phyloP scores from a whole-genome alignment of 2,888 invertebrate genomes.

The Netelia inedita region DNA sequence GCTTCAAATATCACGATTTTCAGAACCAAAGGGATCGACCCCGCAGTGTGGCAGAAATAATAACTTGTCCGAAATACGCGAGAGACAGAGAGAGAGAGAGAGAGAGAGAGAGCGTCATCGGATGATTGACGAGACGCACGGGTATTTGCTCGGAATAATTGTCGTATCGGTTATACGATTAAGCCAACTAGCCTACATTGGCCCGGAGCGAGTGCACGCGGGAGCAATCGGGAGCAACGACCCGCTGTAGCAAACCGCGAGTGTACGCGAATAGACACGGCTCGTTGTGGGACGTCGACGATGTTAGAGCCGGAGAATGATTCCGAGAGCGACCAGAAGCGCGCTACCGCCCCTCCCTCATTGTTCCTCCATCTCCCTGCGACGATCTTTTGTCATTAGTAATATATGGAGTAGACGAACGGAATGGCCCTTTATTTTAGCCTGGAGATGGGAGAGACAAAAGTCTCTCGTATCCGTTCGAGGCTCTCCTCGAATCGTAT shows the following conservation, averaged over 20 bases:
- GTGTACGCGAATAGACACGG: conserved; percentile 59
- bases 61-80: too few species aligned
- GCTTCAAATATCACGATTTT: too few species aligned
- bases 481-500: too few species aligned
- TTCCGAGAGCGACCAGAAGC: conserved; percentile 18
- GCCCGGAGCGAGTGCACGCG: conserved; percentile 23
- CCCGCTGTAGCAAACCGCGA: conserved; percentile 49
- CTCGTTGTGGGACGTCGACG: conserved; percentile 51
- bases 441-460: neutral
- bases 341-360: neutral
- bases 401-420: too few species aligned
- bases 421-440: neutral
- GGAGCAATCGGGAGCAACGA: conserved; percentile 58
- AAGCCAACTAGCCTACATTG: conserved; percentile 62
- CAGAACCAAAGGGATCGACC: too few species aligned
- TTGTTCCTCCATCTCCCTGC: too few species aligned
- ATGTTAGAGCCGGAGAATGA: conserved; percentile 34
- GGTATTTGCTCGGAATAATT: conserved; percentile 29
- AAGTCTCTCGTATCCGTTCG: too few species aligned
- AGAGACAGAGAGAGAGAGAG: too few species aligned
- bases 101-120: neutral
- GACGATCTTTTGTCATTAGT: too few species aligned
- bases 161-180: conserved; percentile 58
- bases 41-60: too few species aligned
- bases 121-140: neutral